Base-by-base conservation (phyloP, 2,888 invertebrate species). In the Coremacera marginata region DNA sequence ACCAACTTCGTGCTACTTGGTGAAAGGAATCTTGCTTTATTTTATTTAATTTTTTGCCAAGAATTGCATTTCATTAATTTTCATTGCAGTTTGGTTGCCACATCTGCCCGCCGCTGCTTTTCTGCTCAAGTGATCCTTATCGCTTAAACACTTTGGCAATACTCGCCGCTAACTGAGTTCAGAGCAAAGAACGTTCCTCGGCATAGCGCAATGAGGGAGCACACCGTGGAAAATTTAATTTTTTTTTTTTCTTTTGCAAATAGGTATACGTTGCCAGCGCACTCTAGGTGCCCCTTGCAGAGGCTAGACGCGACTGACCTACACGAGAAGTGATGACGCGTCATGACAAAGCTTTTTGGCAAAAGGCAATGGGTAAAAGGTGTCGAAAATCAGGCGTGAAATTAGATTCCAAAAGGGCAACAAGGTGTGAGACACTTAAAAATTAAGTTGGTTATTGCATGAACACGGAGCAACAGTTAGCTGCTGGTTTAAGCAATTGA, bases 81-180 rank as follows among this genome's bases (percentile, higher is more conserved):
- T 60, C 74, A 51, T 22, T 62, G 74, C 74, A n/a, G 70, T 62
- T n/a, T n/a, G 25, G 22, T 7, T 25, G 57, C 44, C 27, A 27
- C 31, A 27, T 19, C 51, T 49, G 49, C 52, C 49, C 44, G 27
- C 25, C 16, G 74, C 74, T 31, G 7, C 31, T 25, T 62, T 31
- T 31, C 22, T 49, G 55, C 34, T 70, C 51, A 37, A 76, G 65
- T 57, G 77, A 74, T 77, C 25, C 55, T 77, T 74, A 77, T 74
- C 74, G 76, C 67, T 27, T 62, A 73, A 79, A 76, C 76, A 76
- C 78, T 76, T 79, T 75, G 72, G 63, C 75, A 77, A 77, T 77
- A 67, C 78, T 78, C 80, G 75, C 67, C 75, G 75, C 63, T n/a
- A 37, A 52, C 75, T 74, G 74, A 60, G 57, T 68, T 77, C 75